A percentile compares a stretch with the other conserved stretches of the same genome.
These are phyloP conservation scores for Papilio gigon DNA, from an alignment of 2,888 invertebrate genomes.

Conservation along the genomic window DNA sequence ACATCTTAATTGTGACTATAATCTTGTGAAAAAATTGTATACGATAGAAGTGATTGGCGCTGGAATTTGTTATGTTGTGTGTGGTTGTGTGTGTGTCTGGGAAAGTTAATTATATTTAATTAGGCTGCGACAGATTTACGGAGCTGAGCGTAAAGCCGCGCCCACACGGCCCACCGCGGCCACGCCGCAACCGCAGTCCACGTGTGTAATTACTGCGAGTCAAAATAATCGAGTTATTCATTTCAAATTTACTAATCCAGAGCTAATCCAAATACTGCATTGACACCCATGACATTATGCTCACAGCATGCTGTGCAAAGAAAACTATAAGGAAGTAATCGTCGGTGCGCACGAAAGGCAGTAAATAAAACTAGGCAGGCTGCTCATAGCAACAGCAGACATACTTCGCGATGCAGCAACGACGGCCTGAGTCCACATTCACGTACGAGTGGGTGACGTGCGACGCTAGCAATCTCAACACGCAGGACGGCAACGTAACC, in stretches of 20 bases:
- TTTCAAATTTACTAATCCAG: not conserved
- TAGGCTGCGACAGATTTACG: conserved; percentile 13
- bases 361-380: too few species aligned
- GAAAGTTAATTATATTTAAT: conserved; percentile 8
- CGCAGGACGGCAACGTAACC: not conserved
- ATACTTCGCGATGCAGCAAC: too few species aligned
- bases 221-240: not conserved
- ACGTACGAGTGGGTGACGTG: too few species aligned
- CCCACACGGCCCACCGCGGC: not conserved
- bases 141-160: conserved; percentile 7
- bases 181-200: not conserved
- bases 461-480: not conserved
- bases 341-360: too few species aligned
- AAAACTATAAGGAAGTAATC: not conserved
- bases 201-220: conserved; percentile 8
- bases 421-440: too few species aligned
- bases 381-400: too few species aligned
- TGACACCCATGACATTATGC: not conserved
- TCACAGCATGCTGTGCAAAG: not conserved
- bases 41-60: too few species aligned
- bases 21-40: too few species aligned
- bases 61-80: too few species aligned
- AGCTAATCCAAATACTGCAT: not conserved
- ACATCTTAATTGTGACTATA: too few species aligned
- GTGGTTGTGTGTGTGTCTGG: too few species aligned